These are phyloP conservation scores for Alentia gelatinosa DNA, from an alignment of 2,888 invertebrate species.

Conservation along the genomic window DNA sequence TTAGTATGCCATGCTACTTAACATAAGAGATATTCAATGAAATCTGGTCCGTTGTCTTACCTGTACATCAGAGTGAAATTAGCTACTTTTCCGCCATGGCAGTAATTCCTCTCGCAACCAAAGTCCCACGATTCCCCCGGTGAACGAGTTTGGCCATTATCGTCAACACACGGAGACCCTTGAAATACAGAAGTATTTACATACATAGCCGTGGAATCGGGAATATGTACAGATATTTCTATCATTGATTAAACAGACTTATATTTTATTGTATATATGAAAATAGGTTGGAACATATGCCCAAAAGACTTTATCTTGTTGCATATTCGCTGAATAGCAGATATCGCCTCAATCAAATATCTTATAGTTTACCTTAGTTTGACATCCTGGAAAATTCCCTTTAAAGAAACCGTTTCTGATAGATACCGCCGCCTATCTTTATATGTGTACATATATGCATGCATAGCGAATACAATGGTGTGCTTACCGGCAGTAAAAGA, in stretches of 20 bases:
- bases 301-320: too few relatives aligned
- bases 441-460: not conserved
- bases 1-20: not conserved
- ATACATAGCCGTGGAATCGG: too few relatives aligned
- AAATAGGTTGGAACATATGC: too few relatives aligned
- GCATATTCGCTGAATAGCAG: too few relatives aligned
- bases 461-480: not conserved
- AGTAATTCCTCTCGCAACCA: conserved; percentile 22
- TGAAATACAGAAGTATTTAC: not conserved
- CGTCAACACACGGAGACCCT: conserved; percentile 15
- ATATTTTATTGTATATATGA: not conserved
- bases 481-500: not conserved
- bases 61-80: conserved; percentile 31
- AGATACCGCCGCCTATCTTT: not conserved
- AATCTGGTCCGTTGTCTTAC: not conserved
- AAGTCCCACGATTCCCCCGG: not conserved
- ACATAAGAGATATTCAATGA: not conserved
- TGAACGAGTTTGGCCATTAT: not conserved
- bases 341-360: too few relatives aligned
- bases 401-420: too few relatives aligned
- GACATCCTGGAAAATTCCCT: too few relatives aligned
- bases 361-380: too few relatives aligned
- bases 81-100: not conserved
- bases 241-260: not conserved
- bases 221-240: not conserved